Conservation (phyloP, 1,140 invertebrate genomes). For the Teleogryllus occipitalis region DNA sequence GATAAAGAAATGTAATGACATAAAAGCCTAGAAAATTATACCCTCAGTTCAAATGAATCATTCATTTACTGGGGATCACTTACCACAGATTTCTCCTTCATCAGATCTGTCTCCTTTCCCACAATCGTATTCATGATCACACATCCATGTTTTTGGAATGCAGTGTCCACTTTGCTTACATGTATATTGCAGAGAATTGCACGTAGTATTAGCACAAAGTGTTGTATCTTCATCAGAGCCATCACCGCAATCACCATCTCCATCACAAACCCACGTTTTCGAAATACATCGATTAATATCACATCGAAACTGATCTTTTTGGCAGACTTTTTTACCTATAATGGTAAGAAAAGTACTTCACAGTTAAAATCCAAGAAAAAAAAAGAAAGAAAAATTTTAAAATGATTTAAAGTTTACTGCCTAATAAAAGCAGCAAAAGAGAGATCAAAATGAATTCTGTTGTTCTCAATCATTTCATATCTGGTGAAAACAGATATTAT, state of each 20-base stretch:
- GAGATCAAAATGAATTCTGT: no score
- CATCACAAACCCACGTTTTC: conserved; percentile 40
- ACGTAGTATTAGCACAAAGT: conserved; percentile 32
- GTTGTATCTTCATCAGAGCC: conserved; percentile 34
- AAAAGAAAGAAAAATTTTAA: no score
- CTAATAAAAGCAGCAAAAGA: no score
- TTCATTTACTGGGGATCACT: conserved; percentile 12
- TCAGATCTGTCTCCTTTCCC: conserved; percentile 31
- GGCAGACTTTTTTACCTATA: conserved; percentile 32
- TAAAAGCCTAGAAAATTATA: not conserved
- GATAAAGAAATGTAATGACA: not conserved
- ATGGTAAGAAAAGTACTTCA: not conserved
- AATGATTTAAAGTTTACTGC: no score
- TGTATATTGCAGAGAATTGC: conserved; percentile 31
- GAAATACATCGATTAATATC: conserved; percentile 43
- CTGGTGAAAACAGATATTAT: no score
- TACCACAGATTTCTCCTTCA: conserved; percentile 33
- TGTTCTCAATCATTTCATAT: no score
- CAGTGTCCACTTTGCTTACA: conserved; percentile 32
- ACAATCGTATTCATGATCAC: conserved; percentile 32
- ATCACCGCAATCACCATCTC: conserved; percentile 38
- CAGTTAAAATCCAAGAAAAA: no score
- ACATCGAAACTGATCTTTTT: conserved; percentile 42
- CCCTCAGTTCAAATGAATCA: not conserved
- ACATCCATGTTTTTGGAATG: conserved; percentile 33